Percentiles rank a stretch among this genome's conserved stretches.
Evolutionary conservation across 2,113 vertebrate genomes (phyloP).

Genomic region (Rynchops niger): DNA sequence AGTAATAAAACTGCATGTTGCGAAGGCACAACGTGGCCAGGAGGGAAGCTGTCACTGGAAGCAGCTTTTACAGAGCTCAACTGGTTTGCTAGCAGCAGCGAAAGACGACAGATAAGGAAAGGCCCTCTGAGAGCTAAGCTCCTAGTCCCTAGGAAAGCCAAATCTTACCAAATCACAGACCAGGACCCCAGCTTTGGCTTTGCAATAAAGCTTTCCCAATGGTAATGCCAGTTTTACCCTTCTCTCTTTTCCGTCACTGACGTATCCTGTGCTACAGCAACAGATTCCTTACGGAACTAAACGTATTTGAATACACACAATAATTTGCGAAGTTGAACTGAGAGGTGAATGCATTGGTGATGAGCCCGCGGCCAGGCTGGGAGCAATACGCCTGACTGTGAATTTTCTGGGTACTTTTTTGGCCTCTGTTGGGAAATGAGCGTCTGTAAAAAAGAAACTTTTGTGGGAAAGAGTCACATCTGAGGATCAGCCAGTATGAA

Average conservation of each 20-base stretch:
- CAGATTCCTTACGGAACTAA: neutral
- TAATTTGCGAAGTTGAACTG: neutral
- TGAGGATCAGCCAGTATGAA: neutral
- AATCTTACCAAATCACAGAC: neutral
- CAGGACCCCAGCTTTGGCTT: neutral
- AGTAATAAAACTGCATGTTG: constrained; percentile 4
- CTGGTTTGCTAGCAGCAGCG: neutral
- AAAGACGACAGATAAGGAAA: neutral
- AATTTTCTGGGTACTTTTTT: constrained; percentile 1
- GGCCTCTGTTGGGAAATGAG: neutral
- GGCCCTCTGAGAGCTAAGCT: neutral
- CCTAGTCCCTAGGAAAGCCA: neutral
- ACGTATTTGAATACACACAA: neutral
- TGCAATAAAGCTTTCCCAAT: neutral
- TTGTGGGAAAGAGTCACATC: neutral
- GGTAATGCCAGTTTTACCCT: neutral
- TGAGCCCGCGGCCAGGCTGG: neutral
- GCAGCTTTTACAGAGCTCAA: neutral
- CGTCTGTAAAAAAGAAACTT: neutral
- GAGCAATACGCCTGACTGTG: neutral
- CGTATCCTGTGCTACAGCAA: neutral
- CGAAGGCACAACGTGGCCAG: neutral
- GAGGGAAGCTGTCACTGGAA: neutral
- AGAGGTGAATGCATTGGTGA: neutral
- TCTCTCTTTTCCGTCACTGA: neutral